Evolutionary conservation across 1,140 invertebrate species (phyloP).

Genomic region (Trichonephila inaurata): DNA sequence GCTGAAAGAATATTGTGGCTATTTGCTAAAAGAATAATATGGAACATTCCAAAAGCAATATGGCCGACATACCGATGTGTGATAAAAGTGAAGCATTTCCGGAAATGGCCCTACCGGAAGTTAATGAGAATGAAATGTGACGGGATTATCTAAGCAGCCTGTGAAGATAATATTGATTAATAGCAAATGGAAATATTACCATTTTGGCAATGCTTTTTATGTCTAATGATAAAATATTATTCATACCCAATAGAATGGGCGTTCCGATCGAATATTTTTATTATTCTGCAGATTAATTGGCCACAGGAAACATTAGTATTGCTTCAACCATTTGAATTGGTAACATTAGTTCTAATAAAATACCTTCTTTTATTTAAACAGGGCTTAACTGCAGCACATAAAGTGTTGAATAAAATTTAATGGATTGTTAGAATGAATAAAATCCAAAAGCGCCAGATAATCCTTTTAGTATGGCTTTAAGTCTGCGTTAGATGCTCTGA

Average conservation of each 20-base stretch:
- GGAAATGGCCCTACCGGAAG: conserved; percentile 58
- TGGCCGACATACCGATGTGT: conserved; percentile 29
- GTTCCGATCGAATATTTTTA: neutral
- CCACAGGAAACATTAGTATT: neutral
- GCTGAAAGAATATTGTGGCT: neutral
- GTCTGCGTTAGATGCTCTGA: too few species aligned
- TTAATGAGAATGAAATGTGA: conserved; percentile 60
- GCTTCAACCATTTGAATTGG: neutral
- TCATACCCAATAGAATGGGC: neutral
- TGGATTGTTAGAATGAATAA: too few species aligned
- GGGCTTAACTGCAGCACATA: neutral
- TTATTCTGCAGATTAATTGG: neutral
- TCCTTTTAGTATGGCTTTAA: too few species aligned
- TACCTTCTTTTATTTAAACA: neutral
- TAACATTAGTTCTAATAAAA: neutral
- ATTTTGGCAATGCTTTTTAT: neutral
- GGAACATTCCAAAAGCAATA: neutral
- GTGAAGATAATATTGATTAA: conserved; percentile 66
- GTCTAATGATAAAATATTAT: neutral
- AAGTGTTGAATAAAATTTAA: too few species aligned
- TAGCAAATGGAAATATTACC: conserved; percentile 7
- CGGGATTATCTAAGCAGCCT: conserved; percentile 29
- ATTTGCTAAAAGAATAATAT: neutral
- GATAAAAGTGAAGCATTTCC: conserved; percentile 65
- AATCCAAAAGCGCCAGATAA: too few species aligned